Conservation (phyloP, 92 coral and sea anemone species). For the Porites lobata region DNA sequence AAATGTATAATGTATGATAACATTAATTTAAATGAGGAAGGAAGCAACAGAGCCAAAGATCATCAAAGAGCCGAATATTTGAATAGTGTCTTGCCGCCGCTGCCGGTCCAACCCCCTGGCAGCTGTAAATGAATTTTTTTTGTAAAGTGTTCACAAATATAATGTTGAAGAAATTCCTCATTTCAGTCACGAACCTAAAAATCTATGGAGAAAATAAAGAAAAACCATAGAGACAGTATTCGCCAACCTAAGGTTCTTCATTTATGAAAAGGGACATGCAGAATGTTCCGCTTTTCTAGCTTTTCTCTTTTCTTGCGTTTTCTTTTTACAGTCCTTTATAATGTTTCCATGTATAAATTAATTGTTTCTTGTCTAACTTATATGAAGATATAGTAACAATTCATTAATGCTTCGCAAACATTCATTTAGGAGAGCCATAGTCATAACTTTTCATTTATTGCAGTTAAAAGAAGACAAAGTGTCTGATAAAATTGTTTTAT, state of each 20-base stretch:
- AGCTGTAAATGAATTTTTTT: constrained; percentile 5
- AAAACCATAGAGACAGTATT: neutral
- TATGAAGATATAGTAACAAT: neutral
- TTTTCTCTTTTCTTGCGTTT: too few relatives aligned
- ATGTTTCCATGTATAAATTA: too few relatives aligned
- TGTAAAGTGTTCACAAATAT: neutral
- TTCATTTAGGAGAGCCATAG: neutral
- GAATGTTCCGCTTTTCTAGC: too few relatives aligned
- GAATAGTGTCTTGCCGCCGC: constrained; percentile 5
- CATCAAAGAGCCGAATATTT: constrained; percentile 42
- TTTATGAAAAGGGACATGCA: too few relatives aligned
- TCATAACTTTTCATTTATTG: neutral
- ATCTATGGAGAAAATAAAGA: neutral
- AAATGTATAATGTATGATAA: constrained; percentile 17
- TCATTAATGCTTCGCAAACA: neutral
- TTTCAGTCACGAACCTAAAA: neutral
- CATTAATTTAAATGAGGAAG: constrained; percentile 24
- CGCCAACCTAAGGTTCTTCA: neutral
- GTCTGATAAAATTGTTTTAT: neutral
- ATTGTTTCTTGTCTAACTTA: too few relatives aligned
- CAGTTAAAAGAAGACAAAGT: neutral
- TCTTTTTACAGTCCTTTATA: too few relatives aligned
- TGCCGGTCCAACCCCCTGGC: constrained; percentile 9
- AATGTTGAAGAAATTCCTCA: neutral
- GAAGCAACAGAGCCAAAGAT: constrained; percentile 6